These are phyloP conservation scores for Spisula subtruncata DNA, from an alignment of 2,888 invertebrate species.

Conservation along the genomic window DNA sequence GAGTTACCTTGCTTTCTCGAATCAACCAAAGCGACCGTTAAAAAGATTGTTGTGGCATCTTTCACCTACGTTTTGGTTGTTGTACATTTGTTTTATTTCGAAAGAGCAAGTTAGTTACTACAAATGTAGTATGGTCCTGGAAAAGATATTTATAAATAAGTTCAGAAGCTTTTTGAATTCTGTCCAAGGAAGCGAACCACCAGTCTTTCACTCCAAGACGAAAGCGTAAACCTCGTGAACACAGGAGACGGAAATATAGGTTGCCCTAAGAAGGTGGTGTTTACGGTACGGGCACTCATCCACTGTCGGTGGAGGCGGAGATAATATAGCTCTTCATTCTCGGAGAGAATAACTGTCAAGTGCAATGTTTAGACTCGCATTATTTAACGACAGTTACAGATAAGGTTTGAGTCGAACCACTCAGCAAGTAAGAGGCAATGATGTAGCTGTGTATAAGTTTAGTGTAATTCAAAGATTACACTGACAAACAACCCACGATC, in stretches of 20 bases:
- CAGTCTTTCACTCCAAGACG: neutral
- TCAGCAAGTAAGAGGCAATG: neutral
- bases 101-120: too few relatives aligned
- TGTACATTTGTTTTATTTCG: too few relatives aligned
- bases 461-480: neutral
- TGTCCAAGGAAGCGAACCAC: too few relatives aligned
- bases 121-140: too few relatives aligned
- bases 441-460: neutral
- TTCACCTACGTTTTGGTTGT: too few relatives aligned
- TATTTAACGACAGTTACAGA: neutral
- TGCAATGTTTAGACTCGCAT: conserved; percentile 1
- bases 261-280: neutral
- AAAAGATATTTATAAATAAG: too few relatives aligned
- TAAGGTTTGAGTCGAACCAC: conserved; percentile 2
- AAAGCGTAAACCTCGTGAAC: neutral
- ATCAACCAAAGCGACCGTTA: too few relatives aligned
- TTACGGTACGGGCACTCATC: neutral
- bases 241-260: neutral
- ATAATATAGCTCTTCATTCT: neutral
- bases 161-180: too few relatives aligned
- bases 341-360: conserved; percentile 12
- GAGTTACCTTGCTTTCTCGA: too few relatives aligned
- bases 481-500: conserved; percentile 21
- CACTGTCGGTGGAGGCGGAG: neutral
- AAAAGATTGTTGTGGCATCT: too few relatives aligned